These are phyloP conservation scores for Anguilla marmorata DNA, from an alignment of 2,797 vertebrate genomes.

Conservation along the genomic window DNA sequence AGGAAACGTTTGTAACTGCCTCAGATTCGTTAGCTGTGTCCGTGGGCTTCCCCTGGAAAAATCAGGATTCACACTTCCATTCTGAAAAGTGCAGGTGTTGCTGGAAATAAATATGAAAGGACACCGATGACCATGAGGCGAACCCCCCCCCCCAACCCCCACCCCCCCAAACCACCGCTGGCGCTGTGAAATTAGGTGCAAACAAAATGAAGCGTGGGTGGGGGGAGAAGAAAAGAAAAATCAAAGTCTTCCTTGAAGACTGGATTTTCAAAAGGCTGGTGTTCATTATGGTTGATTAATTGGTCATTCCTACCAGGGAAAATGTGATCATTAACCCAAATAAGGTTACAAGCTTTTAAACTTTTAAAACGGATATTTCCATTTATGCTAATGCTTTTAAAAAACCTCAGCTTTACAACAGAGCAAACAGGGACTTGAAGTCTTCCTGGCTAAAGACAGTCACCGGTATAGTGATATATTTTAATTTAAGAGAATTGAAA, in stretches of 20 bases:
- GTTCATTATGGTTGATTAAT: slow-evolving; percentile 18
- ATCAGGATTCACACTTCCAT: neutral
- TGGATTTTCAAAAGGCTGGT: neutral
- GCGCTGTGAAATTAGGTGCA: neutral
- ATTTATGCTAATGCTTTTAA: neutral
- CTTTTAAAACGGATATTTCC: neutral
- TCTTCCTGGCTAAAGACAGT: neutral
- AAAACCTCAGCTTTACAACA: neutral
- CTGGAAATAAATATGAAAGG: slow-evolving; percentile 8
- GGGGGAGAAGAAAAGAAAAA: neutral
- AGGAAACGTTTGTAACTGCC: neutral
- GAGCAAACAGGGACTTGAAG: neutral
- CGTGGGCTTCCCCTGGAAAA: slow-evolving; percentile 18
- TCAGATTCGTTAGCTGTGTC: neutral
- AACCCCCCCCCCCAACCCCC: neutral
- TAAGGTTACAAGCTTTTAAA: slow-evolving; percentile 1
- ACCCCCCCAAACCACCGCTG: neutral
- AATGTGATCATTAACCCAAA: slow-evolving; percentile 6
- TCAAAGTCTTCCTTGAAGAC: slow-evolving; percentile 21
- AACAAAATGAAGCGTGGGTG: neutral
- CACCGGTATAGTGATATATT: neutral
- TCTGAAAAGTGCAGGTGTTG: slow-evolving; percentile 20
- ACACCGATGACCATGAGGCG: neutral
- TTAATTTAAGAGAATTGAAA: neutral
- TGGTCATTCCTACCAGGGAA: slow-evolving; percentile 5